These are phyloP conservation scores for Fulica atra DNA, from an alignment of 2,113 vertebrate species.

Conservation along the genomic window DNA sequence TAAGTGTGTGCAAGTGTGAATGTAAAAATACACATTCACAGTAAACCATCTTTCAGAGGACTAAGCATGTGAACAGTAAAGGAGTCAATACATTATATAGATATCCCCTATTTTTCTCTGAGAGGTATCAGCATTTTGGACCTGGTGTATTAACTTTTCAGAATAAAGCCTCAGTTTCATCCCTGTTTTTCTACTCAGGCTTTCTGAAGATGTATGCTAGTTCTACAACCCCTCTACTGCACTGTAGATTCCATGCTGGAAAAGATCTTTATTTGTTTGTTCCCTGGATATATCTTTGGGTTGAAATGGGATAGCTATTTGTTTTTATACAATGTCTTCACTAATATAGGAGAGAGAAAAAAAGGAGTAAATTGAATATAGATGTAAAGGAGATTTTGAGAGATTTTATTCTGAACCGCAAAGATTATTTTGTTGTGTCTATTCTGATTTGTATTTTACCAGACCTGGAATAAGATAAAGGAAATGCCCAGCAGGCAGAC, in stretches of 20 bases:
- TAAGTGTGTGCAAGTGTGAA: background rate
- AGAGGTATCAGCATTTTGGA: background rate
- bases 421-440: background rate
- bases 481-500: background rate
- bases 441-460: background rate
- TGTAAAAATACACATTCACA: rapidly evolving
- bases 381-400: rapidly evolving
- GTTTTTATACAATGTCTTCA: background rate
- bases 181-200: background rate
- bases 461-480: background rate
- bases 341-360: background rate
- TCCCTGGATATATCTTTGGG: background rate
- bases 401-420: background rate
- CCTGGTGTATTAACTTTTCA: background rate
- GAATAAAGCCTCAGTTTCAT: background rate
- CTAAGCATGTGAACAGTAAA: background rate
- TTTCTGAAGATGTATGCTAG: background rate
- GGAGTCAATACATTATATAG: background rate
- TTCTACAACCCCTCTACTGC: background rate
- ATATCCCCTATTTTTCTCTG: background rate
- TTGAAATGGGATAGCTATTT: rapidly evolving
- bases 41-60: background rate
- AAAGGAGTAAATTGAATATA: background rate
- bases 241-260: background rate
- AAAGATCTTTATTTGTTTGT: background rate